phyloP scores from a whole-genome alignment of 2,888 invertebrate genomes.

The Epirrhoe alternata region DNA sequence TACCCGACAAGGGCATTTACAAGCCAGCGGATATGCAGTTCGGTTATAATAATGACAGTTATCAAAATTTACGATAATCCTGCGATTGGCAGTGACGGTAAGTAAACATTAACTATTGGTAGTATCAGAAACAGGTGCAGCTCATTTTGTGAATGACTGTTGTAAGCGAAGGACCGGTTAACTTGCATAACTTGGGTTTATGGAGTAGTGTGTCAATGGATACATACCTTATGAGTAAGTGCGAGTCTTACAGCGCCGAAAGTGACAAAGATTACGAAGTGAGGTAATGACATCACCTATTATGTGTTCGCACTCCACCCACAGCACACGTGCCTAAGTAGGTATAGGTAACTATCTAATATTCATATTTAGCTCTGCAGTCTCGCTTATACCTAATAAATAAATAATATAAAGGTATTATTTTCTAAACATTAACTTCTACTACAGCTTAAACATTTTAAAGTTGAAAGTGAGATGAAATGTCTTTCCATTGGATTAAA shows the following conservation, averaged over 20 bases:
- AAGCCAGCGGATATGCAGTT: slow-evolving; percentile 54
- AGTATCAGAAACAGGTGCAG: slow-evolving; percentile 62
- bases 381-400: background rate
- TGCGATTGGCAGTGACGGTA: slow-evolving; percentile 29
- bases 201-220: slow-evolving; percentile 65
- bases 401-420: background rate
- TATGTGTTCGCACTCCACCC: slow-evolving; percentile 74
- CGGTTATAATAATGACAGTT: slow-evolving; percentile 52
- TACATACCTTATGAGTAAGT: slow-evolving; percentile 52
- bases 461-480: no score
- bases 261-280: slow-evolving; percentile 67
- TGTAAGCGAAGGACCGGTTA: slow-evolving; percentile 59
- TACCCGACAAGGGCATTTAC: slow-evolving; percentile 65
- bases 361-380: slow-evolving; percentile 36
- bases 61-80: slow-evolving; percentile 47
- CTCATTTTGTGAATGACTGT: slow-evolving; percentile 67
- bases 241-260: slow-evolving; percentile 46
- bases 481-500: no score
- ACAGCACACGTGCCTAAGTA: slow-evolving; percentile 69
- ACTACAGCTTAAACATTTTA: background rate
- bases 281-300: slow-evolving; percentile 79
- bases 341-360: slow-evolving; percentile 42
- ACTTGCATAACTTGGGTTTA: slow-evolving; percentile 66
- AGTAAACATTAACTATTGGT: no score
- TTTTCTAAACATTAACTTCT: no score